Percentiles rank a stretch among this genome's conserved stretches.
Conservation (phyloP, 2,888 invertebrate genomes). For the Agrypnus murinus region DNA sequence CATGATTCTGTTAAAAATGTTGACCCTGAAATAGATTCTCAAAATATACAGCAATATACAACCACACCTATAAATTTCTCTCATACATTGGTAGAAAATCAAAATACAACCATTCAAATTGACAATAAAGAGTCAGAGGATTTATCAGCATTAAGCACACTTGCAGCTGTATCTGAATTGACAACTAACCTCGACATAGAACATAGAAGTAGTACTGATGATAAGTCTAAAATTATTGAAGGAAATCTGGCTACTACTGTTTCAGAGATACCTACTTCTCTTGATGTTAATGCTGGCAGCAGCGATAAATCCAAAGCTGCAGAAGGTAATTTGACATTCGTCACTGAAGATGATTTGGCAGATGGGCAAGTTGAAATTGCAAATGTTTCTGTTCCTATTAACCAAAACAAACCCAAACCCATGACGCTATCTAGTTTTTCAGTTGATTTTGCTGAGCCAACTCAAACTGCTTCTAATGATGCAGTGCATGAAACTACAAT, state of each 20-base stretch:
- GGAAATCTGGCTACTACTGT: constrained; percentile 20
- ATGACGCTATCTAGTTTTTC: constrained; percentile 66
- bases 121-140: constrained; percentile 39
- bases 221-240: constrained; percentile 38
- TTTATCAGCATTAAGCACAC: constrained; percentile 52
- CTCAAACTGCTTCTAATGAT: constrained; percentile 26
- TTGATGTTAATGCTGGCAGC: constrained; percentile 15
- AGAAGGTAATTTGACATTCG: constrained; percentile 76
- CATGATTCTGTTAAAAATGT: background rate
- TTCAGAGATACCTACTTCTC: constrained; percentile 9
- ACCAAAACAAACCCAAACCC: constrained; percentile 70
- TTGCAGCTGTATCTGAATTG: constrained; percentile 54
- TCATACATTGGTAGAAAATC: background rate
- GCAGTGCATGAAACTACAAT: background rate
- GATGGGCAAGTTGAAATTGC: constrained; percentile 74
- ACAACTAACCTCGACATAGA: constrained; percentile 44
- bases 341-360: constrained; percentile 68
- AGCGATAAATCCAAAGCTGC: constrained; percentile 68
- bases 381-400: constrained; percentile 60
- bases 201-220: constrained; percentile 4
- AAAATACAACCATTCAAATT: constrained; percentile 9
- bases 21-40: background rate
- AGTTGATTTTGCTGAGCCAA: constrained; percentile 66
- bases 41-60: background rate
- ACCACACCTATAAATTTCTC: constrained; percentile 2